Base-by-base conservation (phyloP, 1,140 invertebrate species). In the Streblospio benedicti region DNA sequence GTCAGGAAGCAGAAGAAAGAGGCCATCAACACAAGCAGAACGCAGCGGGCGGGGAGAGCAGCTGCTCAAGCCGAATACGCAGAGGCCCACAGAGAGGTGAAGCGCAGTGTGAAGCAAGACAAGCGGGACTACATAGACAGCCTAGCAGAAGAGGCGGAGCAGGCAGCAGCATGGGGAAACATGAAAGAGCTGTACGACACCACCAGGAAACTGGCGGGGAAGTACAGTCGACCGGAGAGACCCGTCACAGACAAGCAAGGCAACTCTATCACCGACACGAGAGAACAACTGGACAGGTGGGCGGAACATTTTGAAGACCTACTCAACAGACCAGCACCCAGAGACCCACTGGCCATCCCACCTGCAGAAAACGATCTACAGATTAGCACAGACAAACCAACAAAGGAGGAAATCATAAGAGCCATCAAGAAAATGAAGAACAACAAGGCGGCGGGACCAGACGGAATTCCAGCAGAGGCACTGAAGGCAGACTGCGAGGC, bases 231-330 rank as follows among this genome's bases (percentile, higher is more conserved):
- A 5, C 12, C 27, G 33, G 51, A 59, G 16, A 44, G 49, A 32
- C 57, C 50, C 14, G 33, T 60, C 14, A 64, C 57, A 50, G 62
- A 67, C 16, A 50, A 63, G 33, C 27, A 57, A 4, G 41, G 60
- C 3, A 59, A 60, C 0, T 9, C 4, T 6, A 14, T 65, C 1
- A 47, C 58, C 30, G 45, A 28, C 20, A 54, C 45, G 4, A 62
- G 58, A 32, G 28, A 60, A 30, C 61, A 60, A 32, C 47, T 57
- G 4, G 44, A 58, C 20, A 60, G 53, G 61, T 65, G 58, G 64
- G 47, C 41, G 38, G 61, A 65, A 53, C 57, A 64, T 51, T 65
- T 65, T 50, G 57, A 63, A 25, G 55, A 57, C 16, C 58, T 61
- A 3, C 32, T 63, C 1, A 65, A 66, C 47, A 49, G 63, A 60